Conservation (phyloP, 2,113 vertebrate genomes). For the Hyaena hyaena region DNA sequence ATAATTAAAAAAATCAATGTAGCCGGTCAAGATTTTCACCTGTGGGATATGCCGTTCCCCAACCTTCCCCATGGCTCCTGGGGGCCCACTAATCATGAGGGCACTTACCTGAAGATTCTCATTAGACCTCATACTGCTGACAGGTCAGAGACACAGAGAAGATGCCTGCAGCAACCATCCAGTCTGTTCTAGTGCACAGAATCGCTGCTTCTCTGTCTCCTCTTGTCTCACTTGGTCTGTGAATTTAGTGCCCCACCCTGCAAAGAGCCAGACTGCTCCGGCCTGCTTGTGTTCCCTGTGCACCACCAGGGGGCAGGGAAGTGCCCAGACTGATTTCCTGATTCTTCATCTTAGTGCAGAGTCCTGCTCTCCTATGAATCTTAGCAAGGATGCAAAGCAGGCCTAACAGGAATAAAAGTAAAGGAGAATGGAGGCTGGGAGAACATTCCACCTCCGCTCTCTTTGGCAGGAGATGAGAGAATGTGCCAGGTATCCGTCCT, state of each 20-base stretch:
- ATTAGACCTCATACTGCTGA: background rate
- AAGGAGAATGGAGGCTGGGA: background rate
- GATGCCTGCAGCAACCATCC: accelerated
- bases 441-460: background rate
- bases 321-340: background rate
- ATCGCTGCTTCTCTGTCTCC: background rate
- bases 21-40: background rate
- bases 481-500: background rate
- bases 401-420: background rate
- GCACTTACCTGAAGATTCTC: background rate
- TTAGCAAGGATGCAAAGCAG: background rate
- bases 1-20: background rate
- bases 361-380: background rate
- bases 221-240: background rate
- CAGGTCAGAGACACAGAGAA: background rate
- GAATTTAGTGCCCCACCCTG: background rate
- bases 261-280: accelerated
- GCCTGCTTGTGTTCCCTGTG: background rate
- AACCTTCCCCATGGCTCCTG: background rate
- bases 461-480: background rate
- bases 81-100: background rate
- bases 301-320: constrained; percentile 4
- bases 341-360: background rate
- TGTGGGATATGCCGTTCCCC: background rate
- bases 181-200: background rate